Evolutionary conservation across 2,113 vertebrate genomes (phyloP).

Genomic region (Pseudonaja textilis): DNA sequence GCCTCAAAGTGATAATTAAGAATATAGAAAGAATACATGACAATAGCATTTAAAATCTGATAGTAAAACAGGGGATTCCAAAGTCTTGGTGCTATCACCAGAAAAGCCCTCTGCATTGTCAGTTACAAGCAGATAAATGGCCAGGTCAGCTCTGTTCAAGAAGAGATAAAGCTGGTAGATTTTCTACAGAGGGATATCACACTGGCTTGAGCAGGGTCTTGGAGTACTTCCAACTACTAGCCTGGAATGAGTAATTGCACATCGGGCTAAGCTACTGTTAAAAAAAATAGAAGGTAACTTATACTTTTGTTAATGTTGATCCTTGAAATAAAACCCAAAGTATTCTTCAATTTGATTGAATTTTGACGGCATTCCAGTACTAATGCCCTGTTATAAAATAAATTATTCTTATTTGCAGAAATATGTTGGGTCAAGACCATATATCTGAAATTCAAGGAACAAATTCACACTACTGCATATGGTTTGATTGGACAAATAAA

Average conservation of each 20-base stretch:
- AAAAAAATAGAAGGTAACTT: not conserved
- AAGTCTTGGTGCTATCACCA: not conserved
- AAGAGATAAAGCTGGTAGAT: not conserved
- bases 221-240: not conserved
- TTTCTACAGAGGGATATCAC: not conserved
- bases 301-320: not conserved
- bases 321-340: not conserved
- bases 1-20: not conserved
- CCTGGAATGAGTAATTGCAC: not conserved
- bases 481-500: not conserved
- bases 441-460: not conserved
- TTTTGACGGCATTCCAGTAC: fast-evolving
- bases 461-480: not conserved
- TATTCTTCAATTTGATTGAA: not conserved
- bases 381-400: not conserved
- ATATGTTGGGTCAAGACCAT: not conserved
- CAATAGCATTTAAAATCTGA: not conserved
- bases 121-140: not conserved
- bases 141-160: not conserved
- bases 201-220: not conserved
- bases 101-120: not conserved
- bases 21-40: not conserved
- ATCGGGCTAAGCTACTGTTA: not conserved
- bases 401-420: not conserved
- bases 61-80: not conserved